Evolutionary conservation across 2,888 invertebrate genomes (phyloP), one percentile per base, ranked within the genome.

Genomic region (Criorhina ranunculi): DNA sequence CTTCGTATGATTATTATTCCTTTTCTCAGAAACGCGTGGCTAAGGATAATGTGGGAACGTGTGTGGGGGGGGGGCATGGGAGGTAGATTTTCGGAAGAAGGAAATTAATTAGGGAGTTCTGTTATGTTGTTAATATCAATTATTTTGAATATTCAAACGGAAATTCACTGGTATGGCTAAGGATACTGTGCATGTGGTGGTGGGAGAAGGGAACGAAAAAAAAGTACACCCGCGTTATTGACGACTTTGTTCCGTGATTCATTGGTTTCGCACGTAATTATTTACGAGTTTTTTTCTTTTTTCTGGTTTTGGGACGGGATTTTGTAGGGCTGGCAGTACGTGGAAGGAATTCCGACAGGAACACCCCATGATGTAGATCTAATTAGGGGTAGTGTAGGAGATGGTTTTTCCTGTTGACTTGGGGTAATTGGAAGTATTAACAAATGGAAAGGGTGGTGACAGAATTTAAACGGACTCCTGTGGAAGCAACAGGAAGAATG

Each of bases 201-300:
- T n/a, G 7, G 7, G 46, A 3, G 24, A 15, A 1, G 7, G n/a
- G 7, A n/a, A 7, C 19, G 40, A 9, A 37, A 8, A 7, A 55
- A 12, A 24, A 31, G 33, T n/a, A 40, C 35, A 29, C 4, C 24
- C 40, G 67, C 51, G 19, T 76, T 85, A 85, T 80, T 79, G 85
- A 85, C 53, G 85, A 72, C 70, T 70, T 76, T 80, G 64, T 80
- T 85, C 29, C 80, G 80, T 85, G 85, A 85, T 85, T 85, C 85
- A 85, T 85, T 76, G 80, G 85, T 85, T 64, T 80, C 75, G 80
- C 85, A 80, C 85, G 85, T 85, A 85, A 80, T 85, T 85, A 85
- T 80, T 75, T 85, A 70, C 69, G 44, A 62, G 72, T 57, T 62
- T 80, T 57, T 59, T 31, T 7, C 9, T 12, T 24, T 46, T 15